phyloP scores from a whole-genome alignment of 92 coral and sea anemone genomes.

The Epizoanthus scotinus region DNA sequence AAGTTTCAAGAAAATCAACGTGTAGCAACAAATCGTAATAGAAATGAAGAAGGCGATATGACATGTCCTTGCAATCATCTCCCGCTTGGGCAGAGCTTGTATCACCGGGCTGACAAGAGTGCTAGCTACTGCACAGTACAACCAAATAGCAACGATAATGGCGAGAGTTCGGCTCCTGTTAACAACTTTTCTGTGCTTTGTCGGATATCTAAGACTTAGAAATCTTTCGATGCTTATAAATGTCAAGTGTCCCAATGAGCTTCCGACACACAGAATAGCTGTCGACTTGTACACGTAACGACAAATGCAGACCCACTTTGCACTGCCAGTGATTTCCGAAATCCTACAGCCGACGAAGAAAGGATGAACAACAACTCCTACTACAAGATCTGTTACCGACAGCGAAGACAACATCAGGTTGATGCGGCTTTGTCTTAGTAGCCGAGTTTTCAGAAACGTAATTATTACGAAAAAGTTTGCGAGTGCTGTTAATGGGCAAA shows the following conservation, averaged over 20 bases:
- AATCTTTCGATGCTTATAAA: neutral
- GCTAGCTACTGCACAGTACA: neutral
- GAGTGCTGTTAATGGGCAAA: neutral
- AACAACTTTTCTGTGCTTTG: neutral
- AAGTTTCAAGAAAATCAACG: no score
- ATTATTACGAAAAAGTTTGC: neutral
- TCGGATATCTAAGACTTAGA: neutral
- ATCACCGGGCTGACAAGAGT: neutral
- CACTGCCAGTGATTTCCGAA: neutral
- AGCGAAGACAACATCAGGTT: conserved; percentile 6
- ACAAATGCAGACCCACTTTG: conserved; percentile 5
- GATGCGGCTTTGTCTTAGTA: neutral
- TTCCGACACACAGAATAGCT: neutral
- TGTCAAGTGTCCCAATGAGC: neutral
- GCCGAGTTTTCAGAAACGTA: neutral
- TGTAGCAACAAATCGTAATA: no score
- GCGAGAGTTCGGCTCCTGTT: neutral
- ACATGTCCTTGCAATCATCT: no score
- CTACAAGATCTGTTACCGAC: neutral
- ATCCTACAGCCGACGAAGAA: neutral
- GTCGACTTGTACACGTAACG: conserved; percentile 1
- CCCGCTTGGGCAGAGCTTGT: no score
- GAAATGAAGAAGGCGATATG: no score
- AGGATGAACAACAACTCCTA: neutral
- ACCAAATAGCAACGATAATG: neutral